phyloP scores from a whole-genome alignment of 2,888 invertebrate genomes.

The Barypeithes pellucidus region DNA sequence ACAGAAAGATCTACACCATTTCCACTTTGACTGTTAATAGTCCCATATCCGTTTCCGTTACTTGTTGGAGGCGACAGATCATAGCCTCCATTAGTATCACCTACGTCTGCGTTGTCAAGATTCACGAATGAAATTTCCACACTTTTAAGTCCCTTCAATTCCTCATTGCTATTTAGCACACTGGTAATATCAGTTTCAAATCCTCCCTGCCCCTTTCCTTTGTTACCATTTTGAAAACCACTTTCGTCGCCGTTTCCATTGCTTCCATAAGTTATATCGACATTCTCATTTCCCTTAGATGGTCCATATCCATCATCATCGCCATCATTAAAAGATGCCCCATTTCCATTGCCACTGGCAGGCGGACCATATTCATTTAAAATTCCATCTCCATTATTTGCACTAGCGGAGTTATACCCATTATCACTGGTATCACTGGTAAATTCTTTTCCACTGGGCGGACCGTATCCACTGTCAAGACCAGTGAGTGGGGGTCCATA shows the following conservation, averaged over 20 bases:
- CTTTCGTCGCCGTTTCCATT: not conserved
- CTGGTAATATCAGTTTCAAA: not conserved
- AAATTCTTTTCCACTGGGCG: slow-evolving; percentile 13
- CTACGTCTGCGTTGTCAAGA: slow-evolving; percentile 3
- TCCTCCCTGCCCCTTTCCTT: not conserved
- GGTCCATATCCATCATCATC: too few species aligned
- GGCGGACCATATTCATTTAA: too few species aligned
- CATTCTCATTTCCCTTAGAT: not conserved
- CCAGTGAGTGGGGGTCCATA: slow-evolving; percentile 12
- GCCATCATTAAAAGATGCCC: too few species aligned
- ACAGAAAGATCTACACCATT: not conserved
- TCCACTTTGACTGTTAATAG: not conserved
- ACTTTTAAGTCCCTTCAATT: slow-evolving; percentile 25
- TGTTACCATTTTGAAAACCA: not conserved
- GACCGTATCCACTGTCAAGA: slow-evolving; percentile 10
- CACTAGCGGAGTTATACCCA: too few species aligned
- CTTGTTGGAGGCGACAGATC: slow-evolving; percentile 21
- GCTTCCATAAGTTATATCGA: slow-evolving; percentile 23
- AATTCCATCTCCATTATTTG: too few species aligned
- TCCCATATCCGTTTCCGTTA: slow-evolving; percentile 26
- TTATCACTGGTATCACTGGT: slow-evolving; percentile 8
- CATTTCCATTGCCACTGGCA: too few species aligned
- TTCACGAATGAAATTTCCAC: slow-evolving; percentile 23
- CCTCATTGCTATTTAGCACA: not conserved
- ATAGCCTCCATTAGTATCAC: not conserved